phyloP scores from a whole-genome alignment of 2,113 vertebrate genomes.

The Hippocampus comes region DNA sequence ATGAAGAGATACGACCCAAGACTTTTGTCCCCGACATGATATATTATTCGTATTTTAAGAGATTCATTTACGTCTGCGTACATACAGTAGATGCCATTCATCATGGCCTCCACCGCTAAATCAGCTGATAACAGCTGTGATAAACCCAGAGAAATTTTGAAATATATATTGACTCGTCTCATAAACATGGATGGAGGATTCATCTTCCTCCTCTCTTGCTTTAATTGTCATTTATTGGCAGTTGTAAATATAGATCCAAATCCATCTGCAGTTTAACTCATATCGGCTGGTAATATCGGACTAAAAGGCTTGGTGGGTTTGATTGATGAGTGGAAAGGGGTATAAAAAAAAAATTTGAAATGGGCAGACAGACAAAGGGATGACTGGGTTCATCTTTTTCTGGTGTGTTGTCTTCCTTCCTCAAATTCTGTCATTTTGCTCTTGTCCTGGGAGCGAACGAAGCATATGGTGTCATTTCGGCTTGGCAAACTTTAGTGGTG shows the following conservation, averaged over 20 bases:
- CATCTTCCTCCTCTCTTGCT: neutral
- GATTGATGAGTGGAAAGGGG: slow-evolving; percentile 7
- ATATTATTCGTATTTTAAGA: neutral
- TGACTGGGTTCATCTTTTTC: neutral
- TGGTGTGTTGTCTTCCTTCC: neutral
- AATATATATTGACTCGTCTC: neutral
- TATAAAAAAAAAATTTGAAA: slow-evolving; percentile 1
- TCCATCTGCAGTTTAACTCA: neutral
- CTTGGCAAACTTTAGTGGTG: slow-evolving; percentile 59
- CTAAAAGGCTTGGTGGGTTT: neutral
- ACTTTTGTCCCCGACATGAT: neutral
- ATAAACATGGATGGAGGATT: neutral
- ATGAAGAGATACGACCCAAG: neutral
- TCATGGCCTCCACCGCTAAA: neutral
- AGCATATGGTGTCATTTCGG: slow-evolving; percentile 66
- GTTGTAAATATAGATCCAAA: slow-evolving; percentile 3
- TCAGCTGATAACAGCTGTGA: neutral
- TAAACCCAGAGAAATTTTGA: neutral
- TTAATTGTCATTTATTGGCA: slow-evolving; percentile 1
- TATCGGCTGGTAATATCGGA: neutral
- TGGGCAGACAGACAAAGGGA: neutral
- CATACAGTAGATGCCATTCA: neutral
- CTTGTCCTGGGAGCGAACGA: slow-evolving; percentile 6
- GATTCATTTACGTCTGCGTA: neutral
- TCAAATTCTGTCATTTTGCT: neutral